Conservation (phyloP, 2,888 invertebrate species). For the Camptogramma bilineatum region DNA sequence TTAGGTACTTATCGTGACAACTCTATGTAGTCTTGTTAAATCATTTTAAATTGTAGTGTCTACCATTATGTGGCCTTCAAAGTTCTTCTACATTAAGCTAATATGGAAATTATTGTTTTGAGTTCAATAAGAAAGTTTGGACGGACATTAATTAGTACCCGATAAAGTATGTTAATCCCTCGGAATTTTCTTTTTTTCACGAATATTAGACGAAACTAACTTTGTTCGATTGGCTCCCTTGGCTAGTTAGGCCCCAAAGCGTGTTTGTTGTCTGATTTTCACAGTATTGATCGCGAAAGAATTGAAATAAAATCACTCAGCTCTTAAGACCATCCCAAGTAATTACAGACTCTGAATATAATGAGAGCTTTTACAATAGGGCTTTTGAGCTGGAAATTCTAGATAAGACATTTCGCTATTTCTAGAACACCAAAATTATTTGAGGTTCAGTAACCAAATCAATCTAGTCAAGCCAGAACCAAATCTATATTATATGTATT, state of each 20-base stretch:
- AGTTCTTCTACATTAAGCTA: conserved; percentile 18
- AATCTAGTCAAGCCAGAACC: too few species aligned
- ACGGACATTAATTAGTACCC: neutral
- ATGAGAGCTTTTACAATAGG: neutral
- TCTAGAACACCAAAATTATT: neutral
- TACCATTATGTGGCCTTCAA: conserved; percentile 1
- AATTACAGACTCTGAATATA: too few species aligned
- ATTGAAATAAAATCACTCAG: too few species aligned
- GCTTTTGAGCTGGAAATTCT: neutral
- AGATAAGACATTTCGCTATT: neutral
- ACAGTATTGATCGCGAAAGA: too few species aligned
- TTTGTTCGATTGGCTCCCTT: too few species aligned
- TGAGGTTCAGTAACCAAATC: too few species aligned
- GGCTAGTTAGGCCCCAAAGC: too few species aligned
- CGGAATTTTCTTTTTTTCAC: too few species aligned
- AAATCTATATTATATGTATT: neutral
- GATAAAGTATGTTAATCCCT: neutral
- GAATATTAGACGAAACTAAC: too few species aligned
- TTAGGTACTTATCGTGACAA: conserved; percentile 5
- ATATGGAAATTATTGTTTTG: conserved; percentile 4
- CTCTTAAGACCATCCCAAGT: too few species aligned
- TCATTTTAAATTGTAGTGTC: conserved; percentile 7
- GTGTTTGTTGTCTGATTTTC: too few species aligned
- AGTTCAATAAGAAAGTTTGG: conserved; percentile 12
- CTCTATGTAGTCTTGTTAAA: conserved; percentile 16